Evolutionary conservation across 2,113 vertebrate genomes (phyloP), one percentile per base, ranked within the genome.

Genomic region (Progne subis): DNA sequence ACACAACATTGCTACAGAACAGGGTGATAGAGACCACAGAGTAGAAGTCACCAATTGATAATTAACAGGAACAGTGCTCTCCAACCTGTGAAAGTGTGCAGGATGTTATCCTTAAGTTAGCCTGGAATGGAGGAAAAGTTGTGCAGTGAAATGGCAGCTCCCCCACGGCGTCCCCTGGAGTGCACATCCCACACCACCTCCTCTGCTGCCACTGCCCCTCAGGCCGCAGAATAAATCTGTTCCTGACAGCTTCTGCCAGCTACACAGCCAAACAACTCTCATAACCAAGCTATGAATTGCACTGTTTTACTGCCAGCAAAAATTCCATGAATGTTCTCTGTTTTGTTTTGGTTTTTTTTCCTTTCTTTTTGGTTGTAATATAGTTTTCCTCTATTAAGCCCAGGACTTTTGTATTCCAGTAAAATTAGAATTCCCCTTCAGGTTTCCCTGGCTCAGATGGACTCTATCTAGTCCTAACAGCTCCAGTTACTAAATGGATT

Each of bases 161-260:
- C 39, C 8, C 8, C 23, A 8, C 1, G 0, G 39, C 2, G 0
- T 50, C 65, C 32, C 55, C 70, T 25, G 1, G 0, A 32, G 39
- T 4, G 41, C 18, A 1, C 0, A 0, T 39, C 81, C 68, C 64
- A 56, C 57, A 18, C 9, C 82, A 26, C 25, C 77, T 21, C 43
- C 59, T 18, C 29, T 89, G 72, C 88, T 5, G 6, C 55, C 69
- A 0, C 75, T 31, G 4, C 16, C 63, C 55, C 81, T 37, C 1
- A 1, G 49, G 17, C 72, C 31, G 49, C 32, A 39, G 44, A 32
- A 8, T 4, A 29, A 32, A 32, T n/a, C 84, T 59, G 9, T 18
- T 37, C 57, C 63, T 55, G 39, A 2, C 75, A 79, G 21, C 60
- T 68, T 7, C 86, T 88, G 53, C 67, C 81, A 83, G 1, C 67